Evolutionary conservation across 2,797 vertebrate species (phyloP), one percentile per base, ranked within the genome.

Genomic region (Brotula barbata): DNA sequence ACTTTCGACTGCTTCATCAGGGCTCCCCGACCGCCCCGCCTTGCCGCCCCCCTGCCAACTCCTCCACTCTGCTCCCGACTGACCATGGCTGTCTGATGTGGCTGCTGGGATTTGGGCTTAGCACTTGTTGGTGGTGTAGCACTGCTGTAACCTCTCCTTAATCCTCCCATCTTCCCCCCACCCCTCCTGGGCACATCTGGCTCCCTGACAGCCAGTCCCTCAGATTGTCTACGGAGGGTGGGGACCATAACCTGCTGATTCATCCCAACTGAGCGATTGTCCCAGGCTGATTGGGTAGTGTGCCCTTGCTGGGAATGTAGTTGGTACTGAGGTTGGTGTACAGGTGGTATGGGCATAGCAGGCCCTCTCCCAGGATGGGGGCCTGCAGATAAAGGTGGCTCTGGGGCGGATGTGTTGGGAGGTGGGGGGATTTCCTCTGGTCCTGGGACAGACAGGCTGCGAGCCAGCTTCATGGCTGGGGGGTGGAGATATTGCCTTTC

Each of bases 391-490:
- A 95, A 90, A 10, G 95, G 95, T 1, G 95, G 95, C 15, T 95
- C 94, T 0, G 95, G 95, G 1, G 95, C 93, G 6, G 93, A 94
- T 19, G 93, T 95, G 72, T 94, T 95, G 7, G 95, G 95, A 0
- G 95, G 94, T 0, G 94, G 95, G 2, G 95, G 95, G 60, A 97
- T 97, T 67, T 97, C 95, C 57, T 97, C 95, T 0, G 95, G 94
- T 41, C 94, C 94, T 0, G 95, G 95, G 52, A 97, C 94, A 0
- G 95, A 96, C 44, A 96, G 87, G 77, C 95, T 97, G 54, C 95
- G 94, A 74, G 93, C 93, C 75, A 97, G 89, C 77, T 96, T 96
- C 92, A 95, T 93, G 34, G 91, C 87, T 20, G 95, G 95, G 41
- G 94, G 94, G 57, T 94, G 89, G 40, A 97, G 91, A 78, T 93